These are phyloP conservation scores for Lottia gigantea DNA, from an alignment of 2,888 invertebrate species.

Conservation along the genomic window DNA sequence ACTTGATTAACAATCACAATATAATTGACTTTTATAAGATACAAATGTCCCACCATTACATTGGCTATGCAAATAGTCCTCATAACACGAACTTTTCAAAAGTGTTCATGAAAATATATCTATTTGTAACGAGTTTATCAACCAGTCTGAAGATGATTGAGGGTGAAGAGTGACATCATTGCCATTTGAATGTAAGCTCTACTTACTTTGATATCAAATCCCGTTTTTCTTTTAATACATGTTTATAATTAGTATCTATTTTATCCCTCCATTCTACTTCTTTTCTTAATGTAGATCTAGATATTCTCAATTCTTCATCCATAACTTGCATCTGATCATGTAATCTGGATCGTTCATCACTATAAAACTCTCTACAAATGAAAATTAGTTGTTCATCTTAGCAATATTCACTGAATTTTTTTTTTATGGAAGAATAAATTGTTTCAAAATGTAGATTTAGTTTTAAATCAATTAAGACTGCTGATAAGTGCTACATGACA, in stretches of 20 bases:
- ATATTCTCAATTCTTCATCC: constrained; percentile 55
- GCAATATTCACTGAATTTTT: too few species aligned
- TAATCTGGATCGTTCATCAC: constrained; percentile 48
- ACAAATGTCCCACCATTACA: too few species aligned
- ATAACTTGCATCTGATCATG: constrained; percentile 53
- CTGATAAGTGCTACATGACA: not conserved
- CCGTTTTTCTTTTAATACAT: constrained; percentile 55
- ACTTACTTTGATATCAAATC: constrained; percentile 63
- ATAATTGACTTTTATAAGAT: too few species aligned
- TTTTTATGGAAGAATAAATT: too few species aligned
- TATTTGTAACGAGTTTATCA: too few species aligned
- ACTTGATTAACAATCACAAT: too few species aligned
- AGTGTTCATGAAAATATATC: too few species aligned
- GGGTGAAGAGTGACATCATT: not conserved
- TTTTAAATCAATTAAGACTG: not conserved
- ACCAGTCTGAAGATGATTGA: not conserved
- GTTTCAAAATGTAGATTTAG: not conserved
- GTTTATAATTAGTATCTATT: constrained; percentile 58
- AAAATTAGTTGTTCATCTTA: too few species aligned
- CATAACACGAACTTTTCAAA: too few species aligned
- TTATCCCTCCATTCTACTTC: constrained; percentile 60
- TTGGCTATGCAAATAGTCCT: too few species aligned
- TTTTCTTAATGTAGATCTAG: constrained; percentile 49
- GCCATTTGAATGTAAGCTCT: too few species aligned
- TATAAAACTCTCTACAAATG: constrained; percentile 55